Evolutionary conservation across 2,113 vertebrate species (phyloP).

Genomic region (Callopanchax toddi): DNA sequence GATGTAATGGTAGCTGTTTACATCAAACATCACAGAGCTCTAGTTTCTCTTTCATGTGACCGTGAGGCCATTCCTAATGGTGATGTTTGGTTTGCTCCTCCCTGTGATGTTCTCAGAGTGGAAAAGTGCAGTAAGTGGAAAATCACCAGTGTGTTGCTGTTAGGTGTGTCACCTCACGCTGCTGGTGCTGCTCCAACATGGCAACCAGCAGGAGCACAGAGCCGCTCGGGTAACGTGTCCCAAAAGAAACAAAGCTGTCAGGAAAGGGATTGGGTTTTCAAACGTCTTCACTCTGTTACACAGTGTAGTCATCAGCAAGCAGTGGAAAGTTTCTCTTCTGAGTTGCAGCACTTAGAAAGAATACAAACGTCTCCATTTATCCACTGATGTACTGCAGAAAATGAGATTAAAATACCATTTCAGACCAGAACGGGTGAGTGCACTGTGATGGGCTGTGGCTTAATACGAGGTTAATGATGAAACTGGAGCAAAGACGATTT

Average conservation of each 20-base stretch:
- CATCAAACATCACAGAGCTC: too few species aligned
- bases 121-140: constrained; percentile 45
- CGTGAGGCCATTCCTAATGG: too few species aligned
- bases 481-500: not conserved
- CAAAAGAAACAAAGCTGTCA: constrained; percentile 1
- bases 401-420: constrained; percentile 12
- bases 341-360: not conserved
- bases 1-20: too few species aligned
- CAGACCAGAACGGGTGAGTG: constrained; percentile 24
- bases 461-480: not conserved
- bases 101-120: not conserved
- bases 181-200: constrained; percentile 8
- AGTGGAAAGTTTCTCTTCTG: not conserved
- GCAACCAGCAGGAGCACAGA: not conserved
- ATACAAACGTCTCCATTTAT: not conserved
- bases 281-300: not conserved
- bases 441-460: constrained; percentile 34
- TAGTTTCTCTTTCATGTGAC: not conserved
- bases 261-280: not conserved
- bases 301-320: not conserved
- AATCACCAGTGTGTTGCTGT: constrained; percentile 36
- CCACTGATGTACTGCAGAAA: not conserved
- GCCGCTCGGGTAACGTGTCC: not conserved
- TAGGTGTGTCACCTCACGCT: constrained; percentile 46
- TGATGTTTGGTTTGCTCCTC: not conserved